Evolutionary conservation across 2,888 invertebrate genomes (phyloP), one percentile per base, ranked within the genome.

Genomic region (Ectobius pallidus): DNA sequence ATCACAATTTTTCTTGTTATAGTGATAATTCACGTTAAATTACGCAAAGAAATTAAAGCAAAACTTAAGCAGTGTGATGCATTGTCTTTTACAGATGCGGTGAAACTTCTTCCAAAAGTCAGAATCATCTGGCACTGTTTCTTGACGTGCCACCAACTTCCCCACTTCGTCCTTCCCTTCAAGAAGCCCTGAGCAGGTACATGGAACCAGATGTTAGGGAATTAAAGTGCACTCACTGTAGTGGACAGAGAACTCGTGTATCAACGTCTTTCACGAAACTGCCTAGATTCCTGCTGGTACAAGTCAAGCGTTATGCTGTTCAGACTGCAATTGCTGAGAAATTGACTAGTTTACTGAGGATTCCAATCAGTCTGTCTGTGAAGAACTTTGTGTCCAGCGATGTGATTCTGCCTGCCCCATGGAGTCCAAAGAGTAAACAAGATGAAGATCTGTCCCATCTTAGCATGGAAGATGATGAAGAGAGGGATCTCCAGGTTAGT

Each of bases 281-380:
- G 30, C 73, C 73, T 62, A 73, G 73, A 25, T 73, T 62, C 32
- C 30, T 73, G 9, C 25, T 69, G 18, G 34, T 73, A 1, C 73
- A 73, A 55, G 65, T 73, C 27, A 69, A 63, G 27, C 42, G 73
- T 9, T 73, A 69, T 16, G 52, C 63, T 0, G 25, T 65, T 63
- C 63, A 63, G 16, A 69, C 39, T 11, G 42, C 68, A 1, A 18
- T 42, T 58, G 30, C 72, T 18, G 69, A 73, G 25, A 73, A 73
- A 44, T 34, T 73, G 16, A 39, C 42, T 6, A 42, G 62, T 20
- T 46, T 20, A n/a, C 25, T 73, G 25, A n/a, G 39, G 14, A 63
- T 73, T 18, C 69, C 73, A 20, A 11, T 73, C 30, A 42, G 14
- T 30, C 42, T 73, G 16, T 69, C 69, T 16, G 3, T 73, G 42